phyloP scores from a whole-genome alignment of 2,888 invertebrate species.

The Ferrisia virgata region DNA sequence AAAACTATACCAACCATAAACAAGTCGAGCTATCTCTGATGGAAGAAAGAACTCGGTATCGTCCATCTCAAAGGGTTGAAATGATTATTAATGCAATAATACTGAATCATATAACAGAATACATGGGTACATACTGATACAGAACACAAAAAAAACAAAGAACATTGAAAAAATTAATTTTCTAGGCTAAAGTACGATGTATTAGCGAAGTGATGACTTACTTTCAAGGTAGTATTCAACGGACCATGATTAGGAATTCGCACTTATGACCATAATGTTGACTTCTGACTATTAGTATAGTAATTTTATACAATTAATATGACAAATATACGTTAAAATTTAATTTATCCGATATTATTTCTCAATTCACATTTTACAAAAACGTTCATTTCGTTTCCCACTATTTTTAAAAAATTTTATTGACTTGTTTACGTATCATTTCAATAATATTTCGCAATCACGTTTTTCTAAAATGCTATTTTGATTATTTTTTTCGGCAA shows the following conservation, averaged over 20 bases:
- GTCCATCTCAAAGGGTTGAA: background rate
- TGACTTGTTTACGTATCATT: background rate
- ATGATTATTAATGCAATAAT: background rate
- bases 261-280: background rate
- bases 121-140: background rate
- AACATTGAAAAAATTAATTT: background rate
- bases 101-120: background rate
- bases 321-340: background rate
- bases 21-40: background rate
- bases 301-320: too few relatives aligned
- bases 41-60: background rate
- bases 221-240: background rate
- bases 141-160: background rate
- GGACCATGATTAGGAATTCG: background rate
- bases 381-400: background rate
- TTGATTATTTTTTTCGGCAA: background rate
- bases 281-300: too few relatives aligned
- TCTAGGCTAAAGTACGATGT: background rate
- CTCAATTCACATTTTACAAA: background rate
- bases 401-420: background rate
- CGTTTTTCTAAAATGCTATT: background rate
- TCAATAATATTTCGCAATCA: too few relatives aligned
- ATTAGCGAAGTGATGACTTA: background rate
- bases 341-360: background rate
- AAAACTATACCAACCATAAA: background rate